Percentiles rank a stretch among this genome's conserved stretches.
Evolutionary conservation across 2,113 vertebrate genomes (phyloP).

Genomic region (Hydrochoerus hydrochaeris): DNA sequence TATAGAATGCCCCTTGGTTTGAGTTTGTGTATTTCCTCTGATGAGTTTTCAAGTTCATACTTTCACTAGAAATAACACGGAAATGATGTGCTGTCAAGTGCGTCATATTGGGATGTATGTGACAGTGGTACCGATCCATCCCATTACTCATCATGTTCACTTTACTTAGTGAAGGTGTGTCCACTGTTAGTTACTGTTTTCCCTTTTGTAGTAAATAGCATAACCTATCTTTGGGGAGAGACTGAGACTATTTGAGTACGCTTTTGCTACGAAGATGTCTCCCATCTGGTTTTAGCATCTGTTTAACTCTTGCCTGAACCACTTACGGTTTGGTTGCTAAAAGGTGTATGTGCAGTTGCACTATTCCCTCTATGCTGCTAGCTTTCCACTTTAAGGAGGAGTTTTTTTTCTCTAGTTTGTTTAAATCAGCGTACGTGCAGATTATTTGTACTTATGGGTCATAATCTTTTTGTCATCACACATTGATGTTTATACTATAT

Average conservation of each 20-base stretch:
- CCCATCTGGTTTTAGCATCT: background rate
- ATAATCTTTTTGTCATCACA: background rate
- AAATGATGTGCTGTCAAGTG: background rate
- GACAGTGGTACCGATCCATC: background rate
- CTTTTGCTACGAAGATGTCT: background rate
- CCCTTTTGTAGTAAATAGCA: background rate
- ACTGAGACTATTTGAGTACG: background rate
- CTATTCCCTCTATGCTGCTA: conserved; percentile 1
- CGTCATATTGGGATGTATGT: background rate
- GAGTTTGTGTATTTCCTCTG: background rate
- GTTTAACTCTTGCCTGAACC: background rate
- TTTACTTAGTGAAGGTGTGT: background rate
- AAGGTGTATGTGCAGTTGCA: background rate
- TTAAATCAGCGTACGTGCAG: background rate
- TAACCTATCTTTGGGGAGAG: background rate
- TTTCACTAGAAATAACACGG: conserved; percentile 44
- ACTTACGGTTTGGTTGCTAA: background rate
- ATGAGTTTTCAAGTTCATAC: background rate
- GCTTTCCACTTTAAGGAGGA: background rate
- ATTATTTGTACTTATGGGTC: background rate
- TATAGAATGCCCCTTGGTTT: background rate
- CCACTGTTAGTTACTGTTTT: background rate
- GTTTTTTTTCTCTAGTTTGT: background rate
- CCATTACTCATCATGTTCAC: background rate
- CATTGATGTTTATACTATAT: background rate